Base-by-base conservation (phyloP, 1,140 invertebrate genomes). In the Drosophila nasuta region DNA sequence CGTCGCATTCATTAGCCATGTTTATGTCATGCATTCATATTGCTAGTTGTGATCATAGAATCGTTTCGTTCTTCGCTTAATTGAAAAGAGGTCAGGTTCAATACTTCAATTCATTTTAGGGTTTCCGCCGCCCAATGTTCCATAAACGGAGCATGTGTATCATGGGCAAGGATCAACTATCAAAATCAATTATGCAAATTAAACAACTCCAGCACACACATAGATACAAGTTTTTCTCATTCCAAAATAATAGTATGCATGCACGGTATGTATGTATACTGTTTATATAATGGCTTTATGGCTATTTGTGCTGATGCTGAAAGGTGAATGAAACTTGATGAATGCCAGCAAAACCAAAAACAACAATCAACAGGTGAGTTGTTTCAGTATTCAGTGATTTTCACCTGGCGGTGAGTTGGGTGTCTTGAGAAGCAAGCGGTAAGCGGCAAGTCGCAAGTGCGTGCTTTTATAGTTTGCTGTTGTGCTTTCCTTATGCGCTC, bases 261-360 rank as follows among this genome's bases (percentile, higher is more conserved):
- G 17, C 6, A 17, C 20, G 20, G 20, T 13, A 48, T 46, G 7
- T 11, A 46, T 43, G 20, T 62, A 41, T 35, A 52, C 11, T 38
- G 10, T 38, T 38, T 10, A 38, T 10, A 38, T 10, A 38, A 38
- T 38, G 35, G 2, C 10, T 28, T 38, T 72, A 46, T 30, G 43
- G 35, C 33, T 43, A 48, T 52, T 30, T 20, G 17, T 35, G 41
- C 30, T 41, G 20, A 7, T 28, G n/a, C 41, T 70, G 35, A 91
- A 79, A 91, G 88, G 88, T 91, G 88, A 91, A 91, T 91, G 88
- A 91, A 91, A 91, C 88, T 70, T 91, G 79, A 81, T 78, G 88
- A 91, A 91, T 91, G 83, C 88, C 88, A 91, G 77, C 68, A 82
- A 68, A 70, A 74, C 51, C 43, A 75, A 66, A 48, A 75, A 49